These are phyloP conservation scores for Callinectes sapidus DNA, from an alignment of 2,888 invertebrate species.

Conservation along the genomic window DNA sequence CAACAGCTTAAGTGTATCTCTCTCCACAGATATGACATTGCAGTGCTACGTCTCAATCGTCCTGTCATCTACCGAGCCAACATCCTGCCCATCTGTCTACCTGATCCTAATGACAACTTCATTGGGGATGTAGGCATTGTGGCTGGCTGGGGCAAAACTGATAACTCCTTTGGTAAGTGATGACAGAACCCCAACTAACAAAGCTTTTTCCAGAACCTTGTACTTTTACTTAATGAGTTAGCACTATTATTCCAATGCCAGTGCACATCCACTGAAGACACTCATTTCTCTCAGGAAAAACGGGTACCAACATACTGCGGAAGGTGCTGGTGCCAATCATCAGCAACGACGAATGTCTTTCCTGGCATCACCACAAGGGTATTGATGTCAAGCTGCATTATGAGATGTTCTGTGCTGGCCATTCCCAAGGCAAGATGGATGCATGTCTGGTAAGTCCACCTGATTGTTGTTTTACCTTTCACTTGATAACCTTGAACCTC, in stretches of 20 bases:
- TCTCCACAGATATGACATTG: constrained; percentile 80
- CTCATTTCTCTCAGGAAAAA: constrained; percentile 78
- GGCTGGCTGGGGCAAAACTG: constrained; percentile 91
- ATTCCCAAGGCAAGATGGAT: constrained; percentile 87
- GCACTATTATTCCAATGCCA: not conserved
- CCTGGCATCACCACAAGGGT: constrained; percentile 88
- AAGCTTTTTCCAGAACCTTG: not conserved
- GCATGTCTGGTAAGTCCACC: constrained; percentile 82
- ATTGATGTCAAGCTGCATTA: constrained; percentile 85
- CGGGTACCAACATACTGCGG: constrained; percentile 87
- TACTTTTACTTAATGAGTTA: not conserved
- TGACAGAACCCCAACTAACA: not conserved
- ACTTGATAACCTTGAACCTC: not conserved
- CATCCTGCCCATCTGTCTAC: constrained; percentile 88
- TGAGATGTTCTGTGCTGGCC: constrained; percentile 91
- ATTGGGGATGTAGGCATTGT: constrained; percentile 81
- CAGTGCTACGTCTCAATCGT: constrained; percentile 83
- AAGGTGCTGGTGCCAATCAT: constrained; percentile 89
- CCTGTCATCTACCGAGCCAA: constrained; percentile 82
- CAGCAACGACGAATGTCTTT: constrained; percentile 85
- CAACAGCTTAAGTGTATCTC: not conserved
- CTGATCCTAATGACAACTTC: constrained; percentile 77
- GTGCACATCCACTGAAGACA: not conserved
- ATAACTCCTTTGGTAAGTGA: constrained; percentile 77
- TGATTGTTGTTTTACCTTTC: not conserved